Base-by-base conservation (phyloP, 2,797 vertebrate genomes). In the Limosa lapponica region DNA sequence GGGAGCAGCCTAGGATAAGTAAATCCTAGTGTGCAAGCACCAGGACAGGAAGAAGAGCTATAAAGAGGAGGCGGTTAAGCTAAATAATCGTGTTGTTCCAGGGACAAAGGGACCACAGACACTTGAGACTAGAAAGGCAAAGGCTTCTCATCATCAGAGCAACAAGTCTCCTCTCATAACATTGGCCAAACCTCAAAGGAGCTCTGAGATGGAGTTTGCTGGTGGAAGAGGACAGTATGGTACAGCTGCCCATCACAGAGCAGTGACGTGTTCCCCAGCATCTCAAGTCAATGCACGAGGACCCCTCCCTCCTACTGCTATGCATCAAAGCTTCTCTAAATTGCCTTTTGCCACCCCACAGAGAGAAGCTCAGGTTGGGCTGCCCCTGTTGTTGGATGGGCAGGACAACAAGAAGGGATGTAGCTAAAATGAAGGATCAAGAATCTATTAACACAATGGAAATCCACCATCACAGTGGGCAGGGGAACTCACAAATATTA, bases 201-300 rank as follows among this genome's bases (percentile, higher is more conserved):
- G 51, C 79, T 81, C 44, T 46, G 46, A 75, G 79, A 32, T 27
- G 18, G 58, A 80, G 39, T 46, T 48, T 36, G 41, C 32, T 4
- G 2, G 34, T 48, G 17, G 44, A 64, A 22, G 49, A 58, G 72
- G 37, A 64, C 16, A n/a, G 37, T 6, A 27, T 10, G 16, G 27
- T 18, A 57, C 18, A 7, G n/a, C 59, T 73, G 54, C 19, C 19
- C 43, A 8, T 10, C 59, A 49, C 52, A 55, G 36, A 67, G n/a
- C 72, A 36, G 4, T 0, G 2, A 30, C 0, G 0, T 17, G 34
- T 15, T 66, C 65, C 66, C 9, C 48, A 70, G 51, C 28, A 34
- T 27, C 67, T 74, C 36, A 24, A 34, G 46, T 61, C n/a, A n/a
- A 41, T 3, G 23, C 1, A 6, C 18, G 32, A 51, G 30, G 54